Evolutionary conservation across 2,888 invertebrate genomes (phyloP).

Genomic region (Bellardia bayeri): DNA sequence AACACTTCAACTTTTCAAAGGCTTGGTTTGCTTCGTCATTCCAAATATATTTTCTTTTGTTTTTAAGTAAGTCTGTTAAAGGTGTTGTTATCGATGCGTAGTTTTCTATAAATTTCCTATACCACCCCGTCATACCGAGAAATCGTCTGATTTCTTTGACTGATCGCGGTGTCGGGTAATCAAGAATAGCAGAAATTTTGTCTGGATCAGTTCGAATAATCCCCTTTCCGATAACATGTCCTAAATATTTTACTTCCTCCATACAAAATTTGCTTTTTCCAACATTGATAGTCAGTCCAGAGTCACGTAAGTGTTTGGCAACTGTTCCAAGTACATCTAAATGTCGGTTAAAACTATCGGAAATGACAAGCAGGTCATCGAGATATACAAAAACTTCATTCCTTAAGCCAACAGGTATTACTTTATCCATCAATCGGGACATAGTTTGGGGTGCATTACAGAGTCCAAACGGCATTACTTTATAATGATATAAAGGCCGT

Average conservation of each 20-base stretch:
- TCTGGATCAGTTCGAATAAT: conserved; percentile 8
- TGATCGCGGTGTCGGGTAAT: conserved; percentile 29
- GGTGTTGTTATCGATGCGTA: not conserved
- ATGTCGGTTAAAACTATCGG: no score
- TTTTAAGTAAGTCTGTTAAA: not conserved
- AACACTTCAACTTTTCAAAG: conserved; percentile 34
- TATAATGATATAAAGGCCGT: no score
- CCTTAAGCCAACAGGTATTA: no score
- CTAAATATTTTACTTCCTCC: not conserved
- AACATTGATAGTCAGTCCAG: not conserved
- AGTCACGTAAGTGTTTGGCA: not conserved
- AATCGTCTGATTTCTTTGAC: conserved; percentile 30
- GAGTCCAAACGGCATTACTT: no score
- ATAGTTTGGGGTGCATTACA: no score
- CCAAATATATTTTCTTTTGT: not conserved
- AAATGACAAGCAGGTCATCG: no score
- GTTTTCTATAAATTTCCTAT: not conserved
- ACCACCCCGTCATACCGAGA: not conserved
- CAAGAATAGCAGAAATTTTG: conserved; percentile 15
- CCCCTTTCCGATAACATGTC: conserved; percentile 11
- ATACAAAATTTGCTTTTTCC: conserved; percentile 19
- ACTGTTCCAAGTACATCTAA: not conserved
- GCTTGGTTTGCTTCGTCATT: not conserved
- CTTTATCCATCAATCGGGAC: no score
- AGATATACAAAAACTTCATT: no score